phyloP scores from a whole-genome alignment of 2,113 vertebrate genomes.

The Rhea americana region DNA sequence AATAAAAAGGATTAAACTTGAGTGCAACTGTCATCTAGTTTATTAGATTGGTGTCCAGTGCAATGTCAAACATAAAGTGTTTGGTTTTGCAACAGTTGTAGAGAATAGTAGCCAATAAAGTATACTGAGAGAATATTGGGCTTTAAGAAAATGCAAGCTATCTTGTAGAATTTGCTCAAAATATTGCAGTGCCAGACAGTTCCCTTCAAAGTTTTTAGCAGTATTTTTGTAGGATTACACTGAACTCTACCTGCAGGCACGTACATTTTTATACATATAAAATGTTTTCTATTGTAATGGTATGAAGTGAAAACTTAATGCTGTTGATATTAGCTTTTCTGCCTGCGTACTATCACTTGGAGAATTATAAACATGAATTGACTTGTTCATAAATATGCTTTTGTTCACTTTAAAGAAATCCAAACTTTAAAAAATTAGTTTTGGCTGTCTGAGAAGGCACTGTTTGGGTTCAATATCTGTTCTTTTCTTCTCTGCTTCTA shows the following conservation, averaged over 20 bases:
- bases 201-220: neutral
- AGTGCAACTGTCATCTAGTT: neutral
- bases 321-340: neutral
- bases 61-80: neutral
- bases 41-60: neutral
- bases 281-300: neutral
- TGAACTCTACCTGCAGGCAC: neutral
- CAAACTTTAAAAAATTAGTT: neutral
- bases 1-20: conserved; percentile 11
- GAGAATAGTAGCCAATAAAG: neutral
- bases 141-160: neutral
- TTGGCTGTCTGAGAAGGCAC: neutral
- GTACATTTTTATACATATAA: neutral
- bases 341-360: neutral
- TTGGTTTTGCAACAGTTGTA: neutral
- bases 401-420: neutral
- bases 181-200: neutral
- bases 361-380: neutral
- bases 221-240: neutral
- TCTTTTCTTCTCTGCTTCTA: neutral
- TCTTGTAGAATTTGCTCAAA: neutral
- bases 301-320: neutral
- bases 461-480: neutral
- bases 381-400: neutral
- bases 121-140: neutral